phyloP scores from a whole-genome alignment of 2,888 invertebrate species.

The Terebella lapidaria region DNA sequence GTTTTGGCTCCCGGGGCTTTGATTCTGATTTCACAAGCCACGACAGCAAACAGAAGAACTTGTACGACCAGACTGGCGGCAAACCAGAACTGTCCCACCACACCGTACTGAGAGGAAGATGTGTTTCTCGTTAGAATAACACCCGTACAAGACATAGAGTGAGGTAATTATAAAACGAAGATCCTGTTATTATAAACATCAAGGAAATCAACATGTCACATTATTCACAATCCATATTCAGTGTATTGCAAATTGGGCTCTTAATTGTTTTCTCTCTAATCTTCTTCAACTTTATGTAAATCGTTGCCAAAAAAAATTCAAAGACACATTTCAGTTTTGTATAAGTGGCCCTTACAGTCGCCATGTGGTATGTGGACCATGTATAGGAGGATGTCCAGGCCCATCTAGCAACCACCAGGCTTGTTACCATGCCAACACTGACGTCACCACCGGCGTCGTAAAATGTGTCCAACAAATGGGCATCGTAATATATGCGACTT shows the following conservation, averaged over 20 bases:
- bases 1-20: conserved; percentile 31
- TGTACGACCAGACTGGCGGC: conserved; percentile 19
- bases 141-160: too few relatives aligned
- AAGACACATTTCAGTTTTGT: not conserved
- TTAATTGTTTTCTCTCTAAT: too few relatives aligned
- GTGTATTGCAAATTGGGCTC: too few relatives aligned
- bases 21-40: conserved; percentile 27
- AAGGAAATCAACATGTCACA: too few relatives aligned
- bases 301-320: not conserved
- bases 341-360: not conserved
- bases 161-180: too few relatives aligned
- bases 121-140: too few relatives aligned
- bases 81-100: conserved; percentile 27
- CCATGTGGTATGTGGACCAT: conserved; percentile 6
- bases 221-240: too few relatives aligned
- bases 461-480: conserved; percentile 27
- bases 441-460: conserved; percentile 30
- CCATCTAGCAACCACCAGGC: conserved; percentile 21
- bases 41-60: conserved; percentile 25
- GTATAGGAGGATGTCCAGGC: conserved; percentile 20
- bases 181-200: too few relatives aligned
- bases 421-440: conserved; percentile 22
- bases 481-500: conserved; percentile 24
- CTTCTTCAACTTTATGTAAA: too few relatives aligned
- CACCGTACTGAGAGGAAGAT: conserved; percentile 18